A percentile compares a stretch with the other conserved stretches of the same genome.
These are phyloP conservation scores for Oasisia sp. DNA, from an alignment of 2,888 invertebrate species.

Conservation along the genomic window DNA sequence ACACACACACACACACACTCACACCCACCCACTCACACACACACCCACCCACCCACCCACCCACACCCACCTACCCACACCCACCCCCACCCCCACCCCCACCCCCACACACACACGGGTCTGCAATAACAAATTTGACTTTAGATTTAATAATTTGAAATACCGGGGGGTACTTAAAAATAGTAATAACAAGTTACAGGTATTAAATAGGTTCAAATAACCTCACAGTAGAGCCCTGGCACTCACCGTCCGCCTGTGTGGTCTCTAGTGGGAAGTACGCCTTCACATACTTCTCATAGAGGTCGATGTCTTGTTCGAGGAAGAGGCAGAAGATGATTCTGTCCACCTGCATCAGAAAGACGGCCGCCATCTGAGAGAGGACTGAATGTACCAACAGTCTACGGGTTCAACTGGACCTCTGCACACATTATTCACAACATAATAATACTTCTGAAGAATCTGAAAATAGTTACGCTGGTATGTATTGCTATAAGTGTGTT, in stretches of 20 bases:
- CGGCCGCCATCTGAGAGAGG: slow-evolving; percentile 25
- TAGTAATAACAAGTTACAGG: neutral
- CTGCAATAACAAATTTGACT: no score
- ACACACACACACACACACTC: no score
- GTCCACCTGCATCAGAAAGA: slow-evolving; percentile 71
- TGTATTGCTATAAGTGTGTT: no score
- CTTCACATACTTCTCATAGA: slow-evolving; percentile 79
- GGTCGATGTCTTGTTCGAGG: slow-evolving; percentile 75
- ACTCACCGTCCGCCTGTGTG: neutral
- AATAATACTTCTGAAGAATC: no score
- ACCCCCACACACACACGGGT: no score
- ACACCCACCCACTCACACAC: no score
- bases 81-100: no score
- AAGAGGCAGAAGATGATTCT: slow-evolving; percentile 85
- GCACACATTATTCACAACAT: neutral
- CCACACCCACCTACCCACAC: no score
- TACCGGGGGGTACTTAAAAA: no score
- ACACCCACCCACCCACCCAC: no score
- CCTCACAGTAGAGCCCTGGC: neutral
- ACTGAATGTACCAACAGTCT: slow-evolving; percentile 21
- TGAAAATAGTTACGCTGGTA: no score
- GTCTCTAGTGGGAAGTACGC: slow-evolving; percentile 74
- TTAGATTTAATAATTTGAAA: no score
- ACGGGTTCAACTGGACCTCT: neutral
- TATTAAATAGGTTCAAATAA: neutral